These are phyloP conservation scores for Oxygymnocypris stewartii DNA, from an alignment of 2,113 vertebrate genomes.

Conservation along the genomic window DNA sequence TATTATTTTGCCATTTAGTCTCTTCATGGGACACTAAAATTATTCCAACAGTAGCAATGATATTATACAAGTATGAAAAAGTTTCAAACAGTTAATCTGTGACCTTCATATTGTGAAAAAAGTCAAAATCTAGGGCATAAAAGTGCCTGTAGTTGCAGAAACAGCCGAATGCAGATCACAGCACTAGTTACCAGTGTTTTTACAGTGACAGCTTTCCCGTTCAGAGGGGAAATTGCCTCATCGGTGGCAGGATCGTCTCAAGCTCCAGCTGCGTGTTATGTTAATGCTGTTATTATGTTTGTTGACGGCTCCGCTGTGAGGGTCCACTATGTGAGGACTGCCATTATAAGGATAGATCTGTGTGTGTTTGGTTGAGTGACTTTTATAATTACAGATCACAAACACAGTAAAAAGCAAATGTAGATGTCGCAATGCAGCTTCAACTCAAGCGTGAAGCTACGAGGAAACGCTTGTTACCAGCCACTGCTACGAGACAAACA, in stretches of 20 bases:
- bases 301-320: conserved; percentile 32
- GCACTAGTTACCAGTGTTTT: neutral
- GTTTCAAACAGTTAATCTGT: neutral
- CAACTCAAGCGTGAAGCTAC: neutral
- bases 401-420: neutral
- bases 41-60: neutral
- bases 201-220: conserved; percentile 28
- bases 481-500: neutral
- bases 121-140: neutral
- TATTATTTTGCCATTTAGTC: neutral
- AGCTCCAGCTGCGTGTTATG: neutral
- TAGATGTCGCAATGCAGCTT: neutral
- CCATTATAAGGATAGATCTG: neutral
- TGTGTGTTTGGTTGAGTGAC: neutral
- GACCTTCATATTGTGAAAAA: neutral
- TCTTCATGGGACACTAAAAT: neutral
- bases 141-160: conserved; percentile 7
- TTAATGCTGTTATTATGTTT: conserved; percentile 24
- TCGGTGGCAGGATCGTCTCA: neutral
- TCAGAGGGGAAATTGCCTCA: conserved; percentile 25
- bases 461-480: neutral
- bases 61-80: neutral
- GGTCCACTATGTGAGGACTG: conserved; percentile 8
- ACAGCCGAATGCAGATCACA: neutral
- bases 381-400: conserved; percentile 22